phyloP scores from a whole-genome alignment of 2,888 invertebrate species.

The Drosophila lutescens region DNA sequence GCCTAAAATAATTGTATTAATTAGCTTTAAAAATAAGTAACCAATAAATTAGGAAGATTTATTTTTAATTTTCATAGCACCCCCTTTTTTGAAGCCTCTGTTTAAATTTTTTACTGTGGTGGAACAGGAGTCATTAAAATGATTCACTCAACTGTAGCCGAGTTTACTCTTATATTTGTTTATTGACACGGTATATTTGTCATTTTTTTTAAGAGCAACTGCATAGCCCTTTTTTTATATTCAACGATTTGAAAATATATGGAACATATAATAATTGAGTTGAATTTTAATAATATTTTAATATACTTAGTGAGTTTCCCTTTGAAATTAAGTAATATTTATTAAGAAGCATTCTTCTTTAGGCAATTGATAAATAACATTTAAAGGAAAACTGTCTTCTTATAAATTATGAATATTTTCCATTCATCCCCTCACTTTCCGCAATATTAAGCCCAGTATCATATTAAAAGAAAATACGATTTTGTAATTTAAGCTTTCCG shows the following conservation, averaged over 20 bases:
- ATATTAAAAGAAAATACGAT: conserved; percentile 12
- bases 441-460: background rate
- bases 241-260: background rate
- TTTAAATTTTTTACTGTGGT: conserved; percentile 28
- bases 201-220: background rate
- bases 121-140: conserved; percentile 61
- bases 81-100: background rate
- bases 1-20: no score
- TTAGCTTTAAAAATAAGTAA: no score
- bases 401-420: background rate
- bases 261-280: no score
- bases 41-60: background rate
- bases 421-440: background rate
- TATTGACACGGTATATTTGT: conserved; percentile 15
- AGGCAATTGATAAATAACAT: background rate
- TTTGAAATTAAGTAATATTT: background rate
- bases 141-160: conserved; percentile 69
- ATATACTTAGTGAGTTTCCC: background rate
- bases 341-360: no score
- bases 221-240: background rate
- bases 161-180: conserved; percentile 14
- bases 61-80: background rate
- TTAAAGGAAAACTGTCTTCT: no score
- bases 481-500: conserved; percentile 15
- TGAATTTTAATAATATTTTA: no score